Base-by-base conservation (phyloP, 2,888 invertebrate species). In the Plutella xylostella region DNA sequence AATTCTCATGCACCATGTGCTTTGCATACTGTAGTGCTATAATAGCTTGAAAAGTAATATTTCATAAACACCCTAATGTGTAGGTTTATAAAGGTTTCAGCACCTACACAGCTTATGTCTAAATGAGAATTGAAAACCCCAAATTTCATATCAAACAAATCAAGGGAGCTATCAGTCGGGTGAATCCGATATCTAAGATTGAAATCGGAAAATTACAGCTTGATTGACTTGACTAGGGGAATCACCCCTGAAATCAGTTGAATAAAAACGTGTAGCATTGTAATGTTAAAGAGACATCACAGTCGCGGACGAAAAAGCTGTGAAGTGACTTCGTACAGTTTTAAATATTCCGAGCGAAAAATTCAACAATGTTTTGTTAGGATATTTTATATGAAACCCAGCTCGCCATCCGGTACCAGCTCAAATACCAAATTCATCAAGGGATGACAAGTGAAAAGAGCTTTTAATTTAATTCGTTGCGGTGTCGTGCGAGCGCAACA, bases 381-480 rank as follows among this genome's bases (percentile, higher is more conserved):
- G 34, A 12, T 15, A 42, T 30, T 39, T 31, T 30, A 28, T 25
- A n/a, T 62, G 60, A 64, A 63, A 67, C 69, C 63, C 69, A 54
- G 60, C 58, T 48, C 52, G 54, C 61, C 52, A 57, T 52, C 49
- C 55, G 59, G 57, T 53, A 59, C 61, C 57, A 62, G 58, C 66
- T 71, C 71, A 76, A 76, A 79, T 74, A 77, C 71, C 65, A 71
- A 76, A 83, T 83, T 73, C 80, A 82, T 83, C 80, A 80, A 28
- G 60, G 69, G 73, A 75, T 77, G 80, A 80, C 80, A 83, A 78
- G 78, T 80, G 79, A 83, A 80, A 82, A 82, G 82, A 82, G 80
- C 78, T 80, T 82, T 83, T 83, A 83, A 83, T 83, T 83, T 82
- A 82, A 83, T 83, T 80, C 83, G 82, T 72, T 80, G 82, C 72